Conservation (phyloP, 2,888 invertebrate species). For the Poecilobothrus nobilitatus region DNA sequence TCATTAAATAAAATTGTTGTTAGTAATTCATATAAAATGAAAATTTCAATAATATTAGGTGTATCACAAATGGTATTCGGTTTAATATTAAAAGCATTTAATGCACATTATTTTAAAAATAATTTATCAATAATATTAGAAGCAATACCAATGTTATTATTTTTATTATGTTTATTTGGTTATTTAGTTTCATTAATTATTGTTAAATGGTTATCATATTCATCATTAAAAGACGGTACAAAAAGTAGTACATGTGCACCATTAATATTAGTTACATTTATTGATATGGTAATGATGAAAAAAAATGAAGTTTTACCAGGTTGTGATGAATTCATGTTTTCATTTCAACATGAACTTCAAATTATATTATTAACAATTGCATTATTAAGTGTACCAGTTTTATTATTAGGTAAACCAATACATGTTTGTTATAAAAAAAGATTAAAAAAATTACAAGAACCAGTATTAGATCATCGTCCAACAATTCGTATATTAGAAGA, state of each 20-base stretch:
- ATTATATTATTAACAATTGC: conserved; percentile 65
- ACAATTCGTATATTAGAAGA: conserved; percentile 21
- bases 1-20: conserved; percentile 83
- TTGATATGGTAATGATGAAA: conserved; percentile 67
- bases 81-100: conserved; percentile 66
- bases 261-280: conserved; percentile 64
- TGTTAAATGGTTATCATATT: conserved; percentile 76
- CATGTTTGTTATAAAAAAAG: conserved; percentile 45
- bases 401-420: conserved; percentile 85
- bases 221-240: conserved; percentile 41
- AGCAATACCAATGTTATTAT: conserved; percentile 82
- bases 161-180: conserved; percentile 74
- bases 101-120: conserved; percentile 60
- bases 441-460: not conserved
- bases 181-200: conserved; percentile 86
- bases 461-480: conserved; percentile 41
- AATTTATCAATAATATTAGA: conserved; percentile 62
- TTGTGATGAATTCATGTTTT: conserved; percentile 56
- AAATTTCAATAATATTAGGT: conserved; percentile 86
- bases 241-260: conserved; percentile 54
- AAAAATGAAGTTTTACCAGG: conserved; percentile 34
- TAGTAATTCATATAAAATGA: conserved; percentile 93
- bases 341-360: conserved; percentile 62
- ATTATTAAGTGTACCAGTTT: conserved; percentile 77
- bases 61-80: conserved; percentile 93